Evolutionary conservation across 2,888 invertebrate genomes (phyloP).

Genomic region (Mantis religiosa): DNA sequence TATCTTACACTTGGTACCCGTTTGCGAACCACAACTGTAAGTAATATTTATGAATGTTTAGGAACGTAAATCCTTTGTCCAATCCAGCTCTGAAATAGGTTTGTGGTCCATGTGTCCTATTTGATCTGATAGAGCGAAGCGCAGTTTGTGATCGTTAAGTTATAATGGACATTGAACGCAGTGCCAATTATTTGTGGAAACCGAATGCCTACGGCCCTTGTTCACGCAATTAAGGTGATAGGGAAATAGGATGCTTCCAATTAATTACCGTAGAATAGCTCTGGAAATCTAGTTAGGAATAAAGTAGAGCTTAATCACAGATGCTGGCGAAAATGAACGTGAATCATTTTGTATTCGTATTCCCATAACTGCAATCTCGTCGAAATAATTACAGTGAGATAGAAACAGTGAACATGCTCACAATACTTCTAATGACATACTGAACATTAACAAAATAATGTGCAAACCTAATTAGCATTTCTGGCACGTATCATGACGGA

Average conservation of each 20-base stretch:
- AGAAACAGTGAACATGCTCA: too few species aligned
- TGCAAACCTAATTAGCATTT: too few species aligned
- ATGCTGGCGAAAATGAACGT: neutral
- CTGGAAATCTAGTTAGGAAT: neutral
- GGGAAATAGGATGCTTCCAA: neutral
- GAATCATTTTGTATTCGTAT: neutral
- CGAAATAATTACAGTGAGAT: neutral
- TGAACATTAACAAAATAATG: too few species aligned
- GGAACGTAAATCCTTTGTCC: too few species aligned
- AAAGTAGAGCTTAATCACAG: neutral
- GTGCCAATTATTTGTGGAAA: neutral
- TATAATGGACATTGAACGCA: neutral
- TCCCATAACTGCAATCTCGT: neutral
- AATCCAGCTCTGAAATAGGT: too few species aligned
- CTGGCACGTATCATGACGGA: too few species aligned
- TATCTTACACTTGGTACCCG: too few species aligned
- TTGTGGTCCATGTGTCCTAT: too few species aligned
- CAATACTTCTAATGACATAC: too few species aligned
- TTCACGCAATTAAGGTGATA: neutral
- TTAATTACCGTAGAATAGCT: neutral
- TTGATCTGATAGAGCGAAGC: neutral
- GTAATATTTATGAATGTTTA: too few species aligned
- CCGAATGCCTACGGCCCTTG: neutral
- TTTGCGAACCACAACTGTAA: too few species aligned
- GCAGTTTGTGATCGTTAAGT: neutral